Evolutionary conservation across 1,140 invertebrate species (phyloP).

Genomic region (Drosophila jambulina): DNA sequence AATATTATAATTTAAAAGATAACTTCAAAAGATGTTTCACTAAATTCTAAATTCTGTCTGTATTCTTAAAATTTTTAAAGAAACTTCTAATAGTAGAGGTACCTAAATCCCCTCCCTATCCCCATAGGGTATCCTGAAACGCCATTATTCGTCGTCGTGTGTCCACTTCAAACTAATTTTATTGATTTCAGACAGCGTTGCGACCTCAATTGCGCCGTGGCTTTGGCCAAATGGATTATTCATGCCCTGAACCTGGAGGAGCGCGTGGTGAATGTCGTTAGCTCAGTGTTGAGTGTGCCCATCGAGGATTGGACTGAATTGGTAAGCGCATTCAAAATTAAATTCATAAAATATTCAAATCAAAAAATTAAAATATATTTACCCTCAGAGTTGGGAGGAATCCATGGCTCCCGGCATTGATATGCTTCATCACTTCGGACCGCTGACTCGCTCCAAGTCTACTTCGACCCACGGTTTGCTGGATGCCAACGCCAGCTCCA

Average conservation of each 20-base stretch:
- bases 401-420: conserved; percentile 81
- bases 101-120: background rate
- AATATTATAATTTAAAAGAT: background rate
- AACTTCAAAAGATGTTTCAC: fast-evolving
- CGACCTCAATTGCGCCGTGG: conserved; percentile 78
- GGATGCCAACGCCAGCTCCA: conserved; percentile 38
- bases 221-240: conserved; percentile 76
- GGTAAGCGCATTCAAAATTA: conserved; percentile 34
- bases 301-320: conserved; percentile 80
- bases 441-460: conserved; percentile 74
- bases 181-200: conserved; percentile 67
- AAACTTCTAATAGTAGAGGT: background rate
- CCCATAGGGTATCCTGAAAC: conserved; percentile 2
- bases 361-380: conserved; percentile 4
- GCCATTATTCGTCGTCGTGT: background rate
- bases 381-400: conserved; percentile 80
- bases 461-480: conserved; percentile 61
- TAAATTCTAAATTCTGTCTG: background rate
- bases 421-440: conserved; percentile 83
- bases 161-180: conserved; percentile 6
- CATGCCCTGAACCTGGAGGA: conserved; percentile 75
- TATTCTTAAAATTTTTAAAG: background rate
- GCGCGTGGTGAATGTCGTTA: conserved; percentile 74
- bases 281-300: conserved; percentile 69
- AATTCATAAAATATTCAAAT: background rate